Base-by-base conservation (phyloP, 2,113 vertebrate species). In the Ammodytes dubius region DNA sequence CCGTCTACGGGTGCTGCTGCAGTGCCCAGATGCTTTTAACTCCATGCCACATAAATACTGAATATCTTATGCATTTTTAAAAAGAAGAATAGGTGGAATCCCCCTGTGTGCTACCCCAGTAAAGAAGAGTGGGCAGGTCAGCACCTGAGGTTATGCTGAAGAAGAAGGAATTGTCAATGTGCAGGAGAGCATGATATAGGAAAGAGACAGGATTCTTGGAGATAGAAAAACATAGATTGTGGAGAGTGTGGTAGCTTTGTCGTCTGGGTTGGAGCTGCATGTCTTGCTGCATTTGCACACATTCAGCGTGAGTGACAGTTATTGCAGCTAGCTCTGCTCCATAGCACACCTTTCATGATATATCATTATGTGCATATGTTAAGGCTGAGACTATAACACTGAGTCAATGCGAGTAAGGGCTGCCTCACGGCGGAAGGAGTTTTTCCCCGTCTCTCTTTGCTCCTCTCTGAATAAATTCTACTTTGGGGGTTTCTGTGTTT, bases 261-360 rank as follows among this genome's bases (percentile, higher is more conserved):
- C 70, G 45, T 79, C 43, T 1, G 50, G 50, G 64, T 27, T 0
- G 17, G 54, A 63, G 74, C 46, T 11, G 67, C 80, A 85, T 61
- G 69, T 86, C 72, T 27, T 54, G 47, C 46, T 61, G 74, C 74
- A 54, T 85, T 58, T 70, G 74, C 78, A 69, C 35, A 45, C 63
- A 35, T 75, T 35, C 8, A 70, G 37, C 17, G 47, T 52, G 35
- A 35, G 66, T 74, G 90, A 81, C 84, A 71, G 67, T 37, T 3
- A 68, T 67, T 9, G 81, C 53, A 43, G 70, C 71, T 61, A 17
- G 77, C 54, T 81, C 39, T 52, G 66, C 71, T 80, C 67, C 74
- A 66, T 40, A 67, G 80, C 82, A 79, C 82, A 85, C 49, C 37
- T 70, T 91, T 86, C 73, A 82, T 71, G 68, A 86, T 81, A 77